phyloP scores from a whole-genome alignment of 2,113 vertebrate genomes.

The Candoia aspera region DNA sequence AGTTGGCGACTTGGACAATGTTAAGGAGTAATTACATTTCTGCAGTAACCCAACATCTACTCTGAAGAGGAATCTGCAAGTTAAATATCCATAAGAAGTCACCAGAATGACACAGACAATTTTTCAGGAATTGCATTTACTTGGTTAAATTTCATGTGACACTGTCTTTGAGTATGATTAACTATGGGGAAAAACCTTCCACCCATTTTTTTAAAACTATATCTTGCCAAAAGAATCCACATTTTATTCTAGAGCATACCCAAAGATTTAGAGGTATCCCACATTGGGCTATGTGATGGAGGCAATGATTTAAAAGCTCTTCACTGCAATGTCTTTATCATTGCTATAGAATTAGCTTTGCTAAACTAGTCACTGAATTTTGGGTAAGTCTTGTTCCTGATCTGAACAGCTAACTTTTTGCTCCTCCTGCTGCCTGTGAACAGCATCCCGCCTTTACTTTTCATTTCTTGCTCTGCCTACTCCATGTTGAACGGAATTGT shows the following conservation, averaged over 20 bases:
- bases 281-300: neutral
- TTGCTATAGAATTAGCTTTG: neutral
- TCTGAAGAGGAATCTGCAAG: neutral
- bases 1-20: neutral
- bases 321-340: neutral
- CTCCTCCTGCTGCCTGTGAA: neutral
- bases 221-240: neutral
- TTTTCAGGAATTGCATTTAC: neutral
- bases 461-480: neutral
- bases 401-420: neutral
- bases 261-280: neutral
- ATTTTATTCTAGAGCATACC: neutral
- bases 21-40: neutral
- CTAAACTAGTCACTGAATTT: neutral
- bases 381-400: neutral
- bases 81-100: neutral
- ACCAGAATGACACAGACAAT: neutral
- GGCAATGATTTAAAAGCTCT: neutral
- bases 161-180: neutral
- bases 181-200: neutral
- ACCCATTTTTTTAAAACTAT: neutral
- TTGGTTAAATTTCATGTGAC: neutral
- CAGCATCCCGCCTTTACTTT: neutral
- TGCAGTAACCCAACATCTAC: no score
- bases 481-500: neutral